These are phyloP conservation scores for Lonchura striata DNA, from an alignment of 2,113 vertebrate species.

Conservation along the genomic window DNA sequence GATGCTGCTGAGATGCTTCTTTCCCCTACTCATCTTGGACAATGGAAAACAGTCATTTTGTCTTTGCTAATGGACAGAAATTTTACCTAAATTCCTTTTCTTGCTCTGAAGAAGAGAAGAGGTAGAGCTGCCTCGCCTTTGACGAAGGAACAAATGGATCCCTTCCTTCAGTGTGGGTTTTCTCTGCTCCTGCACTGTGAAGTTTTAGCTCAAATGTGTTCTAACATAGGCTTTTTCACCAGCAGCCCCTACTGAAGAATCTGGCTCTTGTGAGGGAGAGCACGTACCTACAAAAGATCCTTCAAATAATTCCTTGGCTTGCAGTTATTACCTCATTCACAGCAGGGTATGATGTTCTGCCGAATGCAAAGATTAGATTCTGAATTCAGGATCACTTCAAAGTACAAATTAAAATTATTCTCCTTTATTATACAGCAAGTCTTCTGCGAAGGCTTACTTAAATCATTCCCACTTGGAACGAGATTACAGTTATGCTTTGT, in stretches of 20 bases:
- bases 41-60: not conserved
- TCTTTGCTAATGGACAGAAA: not conserved
- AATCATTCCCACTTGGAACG: slow-evolving; percentile 70
- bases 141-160: rapidly evolving
- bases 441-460: slow-evolving; percentile 68
- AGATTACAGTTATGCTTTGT: slow-evolving; percentile 74
- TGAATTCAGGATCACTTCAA: slow-evolving; percentile 70
- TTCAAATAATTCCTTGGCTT: slow-evolving; percentile 15
- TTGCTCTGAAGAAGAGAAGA: not conserved
- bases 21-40: not conserved
- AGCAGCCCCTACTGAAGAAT: not conserved
- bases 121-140: not conserved
- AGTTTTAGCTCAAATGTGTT: not conserved
- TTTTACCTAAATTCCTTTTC: not conserved
- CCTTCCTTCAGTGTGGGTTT: not conserved
- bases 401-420: slow-evolving; percentile 70
- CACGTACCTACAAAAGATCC: slow-evolving; percentile 22
- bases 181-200: not conserved
- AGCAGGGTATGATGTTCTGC: slow-evolving; percentile 29
- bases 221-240: not conserved
- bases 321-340: slow-evolving; percentile 42
- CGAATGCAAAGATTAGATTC: slow-evolving; percentile 65
- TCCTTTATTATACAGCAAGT: slow-evolving; percentile 66
- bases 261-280: not conserved
- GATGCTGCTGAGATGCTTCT: not conserved